Evolutionary conservation across 1,140 invertebrate species (phyloP).

Genomic region (Drosophila pallidifrons): DNA sequence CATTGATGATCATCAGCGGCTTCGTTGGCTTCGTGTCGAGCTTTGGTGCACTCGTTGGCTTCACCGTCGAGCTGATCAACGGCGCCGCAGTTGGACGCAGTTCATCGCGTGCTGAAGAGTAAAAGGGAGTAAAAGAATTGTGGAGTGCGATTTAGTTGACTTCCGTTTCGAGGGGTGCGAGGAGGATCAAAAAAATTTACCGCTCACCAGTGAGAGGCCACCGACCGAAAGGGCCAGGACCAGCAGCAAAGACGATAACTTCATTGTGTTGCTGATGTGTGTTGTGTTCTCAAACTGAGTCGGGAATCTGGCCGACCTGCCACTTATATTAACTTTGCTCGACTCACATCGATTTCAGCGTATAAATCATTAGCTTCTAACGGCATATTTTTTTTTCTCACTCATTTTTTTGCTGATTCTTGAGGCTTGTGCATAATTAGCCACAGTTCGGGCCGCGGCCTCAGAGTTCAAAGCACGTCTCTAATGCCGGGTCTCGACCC

Average conservation of each 20-base stretch:
- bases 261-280: conserved; percentile 26
- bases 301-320: conserved; percentile 14
- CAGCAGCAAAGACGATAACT: conserved; percentile 42
- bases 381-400: conserved; percentile 24
- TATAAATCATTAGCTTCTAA: conserved; percentile 56
- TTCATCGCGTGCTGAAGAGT: conserved; percentile 37
- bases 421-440: conserved; percentile 39
- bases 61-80: conserved; percentile 60
- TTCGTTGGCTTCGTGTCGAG: conserved; percentile 49
- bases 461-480: conserved; percentile 56
- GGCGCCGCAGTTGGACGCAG: conserved; percentile 51
- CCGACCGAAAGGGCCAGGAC: conserved; percentile 69
- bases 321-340: conserved; percentile 48
- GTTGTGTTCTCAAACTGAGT: conserved; percentile 37
- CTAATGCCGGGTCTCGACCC: conserved; percentile 45
- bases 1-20: conserved; percentile 71
- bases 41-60: conserved; percentile 58
- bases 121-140: not conserved
- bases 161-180: not conserved
- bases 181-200: conserved; percentile 75
- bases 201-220: conserved; percentile 76
- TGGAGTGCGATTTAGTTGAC: not conserved
- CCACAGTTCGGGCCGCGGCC: conserved; percentile 11
- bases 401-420: conserved; percentile 11
- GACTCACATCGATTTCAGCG: conserved; percentile 9